Percentiles rank a stretch among this genome's conserved stretches.
Conservation (phyloP, 2,797 vertebrate genomes). For the Diplodus puntazzo region DNA sequence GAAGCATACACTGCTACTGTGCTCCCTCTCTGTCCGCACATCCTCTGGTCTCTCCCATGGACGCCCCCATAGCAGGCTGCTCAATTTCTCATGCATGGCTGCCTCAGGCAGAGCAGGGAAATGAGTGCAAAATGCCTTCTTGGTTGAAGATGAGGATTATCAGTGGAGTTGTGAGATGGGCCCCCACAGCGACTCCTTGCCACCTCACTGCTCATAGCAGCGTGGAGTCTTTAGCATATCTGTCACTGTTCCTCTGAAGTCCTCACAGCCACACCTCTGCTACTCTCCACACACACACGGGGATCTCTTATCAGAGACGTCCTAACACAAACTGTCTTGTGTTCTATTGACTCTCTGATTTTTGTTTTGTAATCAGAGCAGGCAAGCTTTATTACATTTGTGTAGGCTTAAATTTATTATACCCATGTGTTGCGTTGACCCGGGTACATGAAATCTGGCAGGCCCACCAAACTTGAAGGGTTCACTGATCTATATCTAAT, state of each 20-base stretch:
- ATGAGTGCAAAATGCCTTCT: slow-evolving; percentile 64
- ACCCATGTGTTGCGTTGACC: slow-evolving; percentile 6
- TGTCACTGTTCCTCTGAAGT: slow-evolving; percentile 27
- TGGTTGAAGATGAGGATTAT: slow-evolving; percentile 71
- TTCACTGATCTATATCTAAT: slow-evolving; percentile 15
- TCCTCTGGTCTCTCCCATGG: slow-evolving; percentile 53
- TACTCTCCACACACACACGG: background rate
- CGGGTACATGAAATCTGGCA: background rate
- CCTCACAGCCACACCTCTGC: slow-evolving; percentile 12
- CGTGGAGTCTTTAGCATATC: slow-evolving; percentile 26
- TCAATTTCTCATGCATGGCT: slow-evolving; percentile 70
- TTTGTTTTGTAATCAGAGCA: slow-evolving; percentile 10
- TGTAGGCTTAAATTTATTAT: slow-evolving; percentile 4
- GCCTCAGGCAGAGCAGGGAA: slow-evolving; percentile 65
- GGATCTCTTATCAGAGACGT: slow-evolving; percentile 1
- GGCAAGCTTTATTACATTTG: slow-evolving; percentile 6
- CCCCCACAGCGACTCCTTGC: slow-evolving; percentile 54
- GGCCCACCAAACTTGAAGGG: background rate
- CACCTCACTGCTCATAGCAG: slow-evolving; percentile 48
- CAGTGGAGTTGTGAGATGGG: slow-evolving; percentile 50
- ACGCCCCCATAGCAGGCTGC: slow-evolving; percentile 54
- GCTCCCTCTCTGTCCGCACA: slow-evolving; percentile 52
- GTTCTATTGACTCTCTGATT: slow-evolving; percentile 17
- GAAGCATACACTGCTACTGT: slow-evolving; percentile 33
- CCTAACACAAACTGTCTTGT: slow-evolving; percentile 10